phyloP scores from a whole-genome alignment of 2,888 invertebrate genomes.

The Netelia melanura region DNA sequence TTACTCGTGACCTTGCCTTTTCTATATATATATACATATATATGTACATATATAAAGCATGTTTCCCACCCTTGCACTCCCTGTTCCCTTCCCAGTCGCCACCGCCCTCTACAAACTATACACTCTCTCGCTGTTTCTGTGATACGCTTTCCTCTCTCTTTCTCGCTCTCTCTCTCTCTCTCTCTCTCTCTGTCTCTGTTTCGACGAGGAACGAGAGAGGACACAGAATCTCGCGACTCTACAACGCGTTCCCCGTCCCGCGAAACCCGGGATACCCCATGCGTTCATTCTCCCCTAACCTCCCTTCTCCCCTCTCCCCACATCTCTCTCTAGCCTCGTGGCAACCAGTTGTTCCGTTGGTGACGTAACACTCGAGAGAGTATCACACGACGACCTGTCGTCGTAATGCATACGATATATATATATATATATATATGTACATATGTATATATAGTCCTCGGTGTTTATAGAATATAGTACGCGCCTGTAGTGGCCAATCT shows the following conservation, averaged over 20 bases:
- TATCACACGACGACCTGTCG: slow-evolving; percentile 79
- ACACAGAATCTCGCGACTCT: slow-evolving; percentile 57
- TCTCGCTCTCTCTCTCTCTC: slow-evolving; percentile 42
- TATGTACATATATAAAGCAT: neutral
- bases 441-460: slow-evolving; percentile 12
- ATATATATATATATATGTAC: too few relatives aligned
- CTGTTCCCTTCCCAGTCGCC: slow-evolving; percentile 62
- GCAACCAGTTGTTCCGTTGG: slow-evolving; percentile 86
- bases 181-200: slow-evolving; percentile 48
- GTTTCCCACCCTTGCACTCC: slow-evolving; percentile 43
- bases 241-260: slow-evolving; percentile 82
- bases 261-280: slow-evolving; percentile 85
- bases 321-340: slow-evolving; percentile 30
- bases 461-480: slow-evolving; percentile 40
- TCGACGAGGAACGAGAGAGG: slow-evolving; percentile 27
- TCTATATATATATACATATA: slow-evolving; percentile 24
- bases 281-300: slow-evolving; percentile 74
- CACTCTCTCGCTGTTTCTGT: slow-evolving; percentile 59
- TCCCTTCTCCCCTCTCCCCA: slow-evolving; percentile 30
- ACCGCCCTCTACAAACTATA: slow-evolving; percentile 67
- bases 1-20: slow-evolving; percentile 83
- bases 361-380: slow-evolving; percentile 76
- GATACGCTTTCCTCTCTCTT: slow-evolving; percentile 65
- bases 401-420: slow-evolving; percentile 53
- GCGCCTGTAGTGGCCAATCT: slow-evolving; percentile 38